These are phyloP conservation scores for Cryptomyrus ogoouensis DNA, from an alignment of 2,113 vertebrate genomes.

Conservation along the genomic window DNA sequence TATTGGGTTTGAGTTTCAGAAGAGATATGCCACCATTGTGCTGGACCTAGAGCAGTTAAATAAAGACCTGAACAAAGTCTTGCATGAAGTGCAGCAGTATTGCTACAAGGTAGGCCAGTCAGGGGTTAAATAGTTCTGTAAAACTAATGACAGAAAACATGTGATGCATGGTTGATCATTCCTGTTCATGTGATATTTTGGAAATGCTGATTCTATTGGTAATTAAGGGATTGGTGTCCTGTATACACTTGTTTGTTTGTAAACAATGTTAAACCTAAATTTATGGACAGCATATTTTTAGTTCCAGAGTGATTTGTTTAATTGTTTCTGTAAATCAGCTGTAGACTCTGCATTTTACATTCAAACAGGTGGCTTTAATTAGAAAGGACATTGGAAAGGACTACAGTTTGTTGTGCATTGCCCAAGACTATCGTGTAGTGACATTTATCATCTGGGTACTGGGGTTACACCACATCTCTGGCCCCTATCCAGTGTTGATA, in stretches of 20 bases:
- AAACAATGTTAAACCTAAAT: neutral
- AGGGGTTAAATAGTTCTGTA: neutral
- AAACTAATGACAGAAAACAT: neutral
- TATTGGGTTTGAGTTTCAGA: constrained; percentile 87
- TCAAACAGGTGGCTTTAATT: neutral
- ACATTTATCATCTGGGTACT: neutral
- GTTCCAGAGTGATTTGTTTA: neutral
- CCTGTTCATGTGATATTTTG: neutral
- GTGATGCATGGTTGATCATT: neutral
- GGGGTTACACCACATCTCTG: neutral
- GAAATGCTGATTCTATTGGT: neutral
- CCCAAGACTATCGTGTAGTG: neutral
- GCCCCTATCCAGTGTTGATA: neutral
- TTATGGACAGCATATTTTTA: neutral
- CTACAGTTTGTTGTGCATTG: neutral
- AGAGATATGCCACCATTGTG: constrained; percentile 88
- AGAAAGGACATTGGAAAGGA: neutral
- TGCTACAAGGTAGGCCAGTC: constrained; percentile 77
- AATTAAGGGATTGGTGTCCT: neutral
- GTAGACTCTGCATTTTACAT: neutral
- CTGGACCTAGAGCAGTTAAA: constrained; percentile 93
- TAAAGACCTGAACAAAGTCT: constrained; percentile 94
- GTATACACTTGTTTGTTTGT: neutral
- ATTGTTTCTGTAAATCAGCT: neutral
- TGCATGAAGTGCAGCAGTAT: constrained; percentile 93